Evolutionary conservation across 2,888 invertebrate species (phyloP), one percentile per base, ranked within the genome.

Genomic region (Lasioglossum morio): DNA sequence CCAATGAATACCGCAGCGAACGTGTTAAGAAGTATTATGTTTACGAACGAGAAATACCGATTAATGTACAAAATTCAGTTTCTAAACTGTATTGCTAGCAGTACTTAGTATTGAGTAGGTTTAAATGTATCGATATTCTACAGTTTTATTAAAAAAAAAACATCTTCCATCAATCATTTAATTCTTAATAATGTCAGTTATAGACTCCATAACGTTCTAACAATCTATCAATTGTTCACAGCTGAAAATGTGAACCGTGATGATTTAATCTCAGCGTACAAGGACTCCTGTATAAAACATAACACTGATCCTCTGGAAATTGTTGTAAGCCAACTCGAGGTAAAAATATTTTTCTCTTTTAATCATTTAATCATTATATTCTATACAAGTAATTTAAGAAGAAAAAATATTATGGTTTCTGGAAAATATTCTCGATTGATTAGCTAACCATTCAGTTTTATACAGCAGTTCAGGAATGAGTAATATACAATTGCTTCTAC

Each of bases 251-350:
- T 97, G 93, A 96, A 96, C 92, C 96, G 97, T 63, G 96, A 97
- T 87, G 97, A 98, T 94, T 96, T 98, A 87, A 96, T 97, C 34
- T 96, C 96, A 66, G 96, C 97, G 60, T 98, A 98, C 95, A 96
- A 96, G 93, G 96, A 96, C 92, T 97, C 98, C 76, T 98, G 98
- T 95, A 96, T 96, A 87, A 96, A 97, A 93, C 97, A 98, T 96
- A 96, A 96, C 93, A 97, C 97, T 27, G 95, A 96, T 92, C 97
- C 98, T 77, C 96, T 98, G 90, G 96, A 96, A 89, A 96, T 96
- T 76, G 96, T 98, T 82, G 92, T 98, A 91, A 96, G 97, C 86
- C 98, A 98, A 94, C 96, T 98, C 90, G 96, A 97, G 96, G 97
- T 97, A 94, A 95, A 95, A 43, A 8, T 87, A 77, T n/a, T 74